Conservation (phyloP, 1,140 invertebrate species). For the Temnothorax nylanderi region DNA sequence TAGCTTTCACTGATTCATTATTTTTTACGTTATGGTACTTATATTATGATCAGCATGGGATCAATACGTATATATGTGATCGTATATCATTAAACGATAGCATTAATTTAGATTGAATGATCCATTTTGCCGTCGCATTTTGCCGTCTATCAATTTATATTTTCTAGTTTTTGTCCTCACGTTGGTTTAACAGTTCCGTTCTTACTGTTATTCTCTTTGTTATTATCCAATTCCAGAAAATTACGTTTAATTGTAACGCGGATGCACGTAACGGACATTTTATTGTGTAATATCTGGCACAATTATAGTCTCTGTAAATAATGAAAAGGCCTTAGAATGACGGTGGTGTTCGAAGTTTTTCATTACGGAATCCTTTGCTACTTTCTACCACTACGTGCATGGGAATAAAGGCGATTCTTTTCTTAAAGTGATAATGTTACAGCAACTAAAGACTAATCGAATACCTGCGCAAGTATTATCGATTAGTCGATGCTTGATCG, state of each 20-base stretch:
- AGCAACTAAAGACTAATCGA: not conserved
- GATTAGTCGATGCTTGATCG: not conserved
- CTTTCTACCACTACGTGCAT: not conserved
- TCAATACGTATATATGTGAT: not conserved
- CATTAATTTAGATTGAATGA: not conserved
- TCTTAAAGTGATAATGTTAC: not conserved
- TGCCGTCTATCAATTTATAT: not conserved
- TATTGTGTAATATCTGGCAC: conserved; percentile 8
- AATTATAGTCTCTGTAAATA: not conserved
- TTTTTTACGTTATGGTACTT: conserved; percentile 23
- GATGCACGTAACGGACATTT: not conserved
- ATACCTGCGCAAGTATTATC: not conserved
- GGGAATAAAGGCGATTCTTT: not conserved
- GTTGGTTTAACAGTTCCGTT: too few relatives aligned
- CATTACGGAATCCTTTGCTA: conserved; percentile 1
- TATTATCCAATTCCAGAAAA: conserved; percentile 22
- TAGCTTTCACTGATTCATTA: conserved; percentile 45
- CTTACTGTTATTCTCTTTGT: not conserved
- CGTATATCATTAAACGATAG: not conserved
- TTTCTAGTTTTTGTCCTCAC: not conserved
- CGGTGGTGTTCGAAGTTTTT: not conserved
- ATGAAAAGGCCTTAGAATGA: not conserved
- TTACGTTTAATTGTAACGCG: conserved; percentile 9
- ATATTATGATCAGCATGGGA: not conserved
- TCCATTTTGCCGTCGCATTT: not conserved